Evolutionary conservation across 2,888 invertebrate genomes (phyloP), one percentile per base, ranked within the genome.

Genomic region (Cataglyphis altisquamis): DNA sequence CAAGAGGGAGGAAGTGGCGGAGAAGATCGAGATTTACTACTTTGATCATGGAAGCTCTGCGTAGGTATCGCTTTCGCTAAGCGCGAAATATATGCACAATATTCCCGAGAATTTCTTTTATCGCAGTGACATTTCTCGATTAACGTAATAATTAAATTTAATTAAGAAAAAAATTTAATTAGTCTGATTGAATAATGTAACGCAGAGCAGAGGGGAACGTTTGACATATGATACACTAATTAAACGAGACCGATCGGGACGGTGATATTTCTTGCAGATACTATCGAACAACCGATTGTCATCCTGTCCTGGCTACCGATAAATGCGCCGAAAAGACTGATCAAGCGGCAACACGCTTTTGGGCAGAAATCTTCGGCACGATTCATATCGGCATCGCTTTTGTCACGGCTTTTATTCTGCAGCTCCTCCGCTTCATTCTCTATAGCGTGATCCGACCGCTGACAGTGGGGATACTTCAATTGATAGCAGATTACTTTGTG

Each of bases 31-130:
- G 86, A 95, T 97, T 67, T 97, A 97, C 93, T 96, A 96, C 85
- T 97, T 97, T 88, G 97, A 97, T 91, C 97, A 97, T 90, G 97
- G 97, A 67, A 96, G 96, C 91, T 95, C 96, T 1, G 96, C 96
- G 96, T 96, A 93, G 93, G 94, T 92, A 88, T 68, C 85, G 15
- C 9, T 18, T 8, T 21, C 21, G 21, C 21, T 12, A 25, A 57
- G 12, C 12, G 21, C 3, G 4, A n/a, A 29, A 8, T 15, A 32
- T 62, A 41, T 32, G 32, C 41, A 45, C 4, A 2, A 45, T 2
- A n/a, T 63, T 45, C 4, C 1, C 3, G 12, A 15, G 15, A 1
- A 29, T 21, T 45, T 29, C 10, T 8, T 48, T 32, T n/a, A 45
- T 21, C 2, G 1, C 32, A 18, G 10, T n/a, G 48, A 52, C 5